These are phyloP conservation scores for Gila robusta DNA, from an alignment of 2,797 vertebrate genomes.

Conservation along the genomic window DNA sequence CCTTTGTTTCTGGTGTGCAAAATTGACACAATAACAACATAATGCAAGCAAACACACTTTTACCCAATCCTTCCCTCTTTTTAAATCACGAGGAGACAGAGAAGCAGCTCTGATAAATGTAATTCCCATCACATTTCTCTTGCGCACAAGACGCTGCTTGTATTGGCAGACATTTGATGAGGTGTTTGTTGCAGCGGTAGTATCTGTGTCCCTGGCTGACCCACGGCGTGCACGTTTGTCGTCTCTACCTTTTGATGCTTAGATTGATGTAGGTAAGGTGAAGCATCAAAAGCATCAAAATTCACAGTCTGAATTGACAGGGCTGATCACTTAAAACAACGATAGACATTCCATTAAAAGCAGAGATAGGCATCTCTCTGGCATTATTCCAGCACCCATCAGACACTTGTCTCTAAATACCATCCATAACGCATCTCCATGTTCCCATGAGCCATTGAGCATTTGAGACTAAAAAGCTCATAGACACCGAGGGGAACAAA, in stretches of 20 bases:
- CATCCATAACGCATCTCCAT: slow-evolving; percentile 69
- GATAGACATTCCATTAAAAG: slow-evolving; percentile 72
- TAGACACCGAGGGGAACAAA: slow-evolving; percentile 48
- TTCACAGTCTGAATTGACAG: slow-evolving; percentile 72
- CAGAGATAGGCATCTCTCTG: slow-evolving; percentile 70
- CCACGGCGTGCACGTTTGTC: slow-evolving; percentile 57
- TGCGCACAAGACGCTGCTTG: slow-evolving; percentile 27
- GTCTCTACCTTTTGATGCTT: slow-evolving; percentile 56
- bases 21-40: slow-evolving; percentile 30
- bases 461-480: slow-evolving; percentile 59
- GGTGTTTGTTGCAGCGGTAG: slow-evolving; percentile 17
- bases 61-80: slow-evolving; percentile 59
- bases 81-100: slow-evolving; percentile 52
- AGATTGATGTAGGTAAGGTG: slow-evolving; percentile 71
- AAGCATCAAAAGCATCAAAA: slow-evolving; percentile 67
- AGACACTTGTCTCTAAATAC: slow-evolving; percentile 77
- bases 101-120: slow-evolving; percentile 52
- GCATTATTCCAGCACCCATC: slow-evolving; percentile 76
- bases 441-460: slow-evolving; percentile 35
- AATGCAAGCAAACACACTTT: slow-evolving; percentile 63
- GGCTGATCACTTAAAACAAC: slow-evolving; percentile 75
- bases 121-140: slow-evolving; percentile 33
- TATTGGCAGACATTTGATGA: slow-evolving; percentile 46
- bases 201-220: slow-evolving; percentile 57
- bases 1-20: slow-evolving; percentile 70